These are phyloP conservation scores for Scolopax bukidnonensis DNA, from an alignment of 2,797 vertebrate species.

Conservation along the genomic window DNA sequence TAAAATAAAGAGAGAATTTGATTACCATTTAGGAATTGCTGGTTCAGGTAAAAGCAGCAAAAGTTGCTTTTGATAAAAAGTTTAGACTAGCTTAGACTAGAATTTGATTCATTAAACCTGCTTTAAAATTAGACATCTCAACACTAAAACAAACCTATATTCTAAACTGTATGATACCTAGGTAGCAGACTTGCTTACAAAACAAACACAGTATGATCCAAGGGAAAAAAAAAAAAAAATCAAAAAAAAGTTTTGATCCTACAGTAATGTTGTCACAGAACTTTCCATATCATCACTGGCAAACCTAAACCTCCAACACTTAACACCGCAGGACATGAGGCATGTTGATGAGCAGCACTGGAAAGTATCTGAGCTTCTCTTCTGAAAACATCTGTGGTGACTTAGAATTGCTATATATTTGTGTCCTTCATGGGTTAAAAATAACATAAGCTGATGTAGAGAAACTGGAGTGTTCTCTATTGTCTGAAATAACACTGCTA, in stretches of 20 bases:
- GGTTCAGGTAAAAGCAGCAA: not conserved
- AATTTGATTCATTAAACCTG: not conserved
- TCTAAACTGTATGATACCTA: not conserved
- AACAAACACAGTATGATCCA: not conserved
- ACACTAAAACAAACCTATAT: not conserved
- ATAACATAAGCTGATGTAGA: slow-evolving; percentile 15
- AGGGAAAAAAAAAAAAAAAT: not conserved
- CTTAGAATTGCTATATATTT: not conserved
- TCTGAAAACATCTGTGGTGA: not conserved
- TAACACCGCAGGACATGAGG: not conserved
- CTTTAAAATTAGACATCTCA: not conserved
- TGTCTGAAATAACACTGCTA: slow-evolving; percentile 17
- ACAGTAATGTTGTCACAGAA: not conserved
- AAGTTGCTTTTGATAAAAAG: not conserved
- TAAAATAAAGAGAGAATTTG: slow-evolving; percentile 53
- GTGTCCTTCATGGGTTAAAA: not conserved
- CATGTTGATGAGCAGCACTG: not conserved
- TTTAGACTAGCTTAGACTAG: not conserved
- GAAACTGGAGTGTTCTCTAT: not conserved
- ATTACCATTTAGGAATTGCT: not conserved
- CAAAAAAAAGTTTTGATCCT: not conserved
- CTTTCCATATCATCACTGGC: not conserved
- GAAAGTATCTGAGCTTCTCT: not conserved
- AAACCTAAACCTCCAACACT: not conserved
- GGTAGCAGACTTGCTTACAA: not conserved